A percentile compares a stretch with the other conserved stretches of the same genome.
These are phyloP conservation scores for Xylocampa areola DNA, from an alignment of 2,888 invertebrate genomes.

Conservation along the genomic window DNA sequence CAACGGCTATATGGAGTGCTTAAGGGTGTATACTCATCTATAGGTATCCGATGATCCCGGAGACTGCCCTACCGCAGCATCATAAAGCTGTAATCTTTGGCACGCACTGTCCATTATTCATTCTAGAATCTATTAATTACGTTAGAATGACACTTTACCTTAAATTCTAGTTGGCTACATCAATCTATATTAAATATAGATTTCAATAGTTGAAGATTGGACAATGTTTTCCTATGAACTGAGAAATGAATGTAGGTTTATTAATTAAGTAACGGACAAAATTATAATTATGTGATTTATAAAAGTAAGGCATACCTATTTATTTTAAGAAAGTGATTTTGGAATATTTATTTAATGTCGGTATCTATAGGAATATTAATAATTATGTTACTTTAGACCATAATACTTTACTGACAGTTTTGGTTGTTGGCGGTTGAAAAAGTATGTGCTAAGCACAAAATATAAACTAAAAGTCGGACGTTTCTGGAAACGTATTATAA, in stretches of 20 bases:
- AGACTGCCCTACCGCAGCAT: constrained; percentile 30
- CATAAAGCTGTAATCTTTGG: constrained; percentile 55
- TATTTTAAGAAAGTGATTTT: constrained; percentile 19
- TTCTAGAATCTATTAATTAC: constrained; percentile 61
- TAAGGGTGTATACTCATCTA: constrained; percentile 11
- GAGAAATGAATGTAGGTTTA: constrained; percentile 3
- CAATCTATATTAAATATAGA: constrained; percentile 45
- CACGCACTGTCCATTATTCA: constrained; percentile 62
- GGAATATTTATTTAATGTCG: constrained; percentile 22
- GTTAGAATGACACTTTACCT: constrained; percentile 43
- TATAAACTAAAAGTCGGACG: constrained; percentile 13
- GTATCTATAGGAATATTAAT: constrained; percentile 17
- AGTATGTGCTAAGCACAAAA: constrained; percentile 62
- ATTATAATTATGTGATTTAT: constrained; percentile 18
- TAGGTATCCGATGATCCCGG: constrained; percentile 8
- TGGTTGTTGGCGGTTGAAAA: constrained; percentile 39
- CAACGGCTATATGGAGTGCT: constrained; percentile 25
- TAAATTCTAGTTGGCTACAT: constrained; percentile 28
- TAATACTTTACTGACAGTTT: constrained; percentile 39
- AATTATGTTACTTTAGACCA: constrained; percentile 15
- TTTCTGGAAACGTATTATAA: constrained; percentile 9
- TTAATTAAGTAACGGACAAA: constrained; percentile 14
- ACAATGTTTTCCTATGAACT: constrained; percentile 14
- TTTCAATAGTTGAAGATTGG: constrained; percentile 26
- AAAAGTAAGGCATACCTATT: constrained; percentile 14